These are phyloP conservation scores for Listronotus oregonensis DNA, from an alignment of 1,140 invertebrate genomes.

Conservation along the genomic window DNA sequence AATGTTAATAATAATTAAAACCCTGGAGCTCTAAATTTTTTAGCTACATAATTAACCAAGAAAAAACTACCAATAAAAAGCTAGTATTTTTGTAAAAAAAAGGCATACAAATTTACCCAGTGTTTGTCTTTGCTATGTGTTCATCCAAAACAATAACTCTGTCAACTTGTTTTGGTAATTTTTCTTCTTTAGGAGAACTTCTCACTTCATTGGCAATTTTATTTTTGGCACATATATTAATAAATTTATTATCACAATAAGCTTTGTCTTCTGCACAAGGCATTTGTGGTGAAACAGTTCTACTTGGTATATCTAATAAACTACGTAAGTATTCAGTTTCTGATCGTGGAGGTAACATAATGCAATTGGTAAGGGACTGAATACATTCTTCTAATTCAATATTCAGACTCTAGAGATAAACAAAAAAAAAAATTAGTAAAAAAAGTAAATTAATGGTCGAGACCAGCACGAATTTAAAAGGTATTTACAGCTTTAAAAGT, in stretches of 20 bases:
- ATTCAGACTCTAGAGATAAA: background rate
- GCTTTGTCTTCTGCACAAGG: background rate
- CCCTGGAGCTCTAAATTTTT: too few species aligned
- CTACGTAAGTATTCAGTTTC: constrained; percentile 1
- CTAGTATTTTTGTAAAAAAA: too few species aligned
- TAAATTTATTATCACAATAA: constrained; percentile 12
- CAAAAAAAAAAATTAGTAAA: too few species aligned
- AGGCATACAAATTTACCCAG: background rate
- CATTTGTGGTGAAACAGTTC: constrained; percentile 2
- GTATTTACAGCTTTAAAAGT: too few species aligned
- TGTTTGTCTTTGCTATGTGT: constrained; percentile 9
- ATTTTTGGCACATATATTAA: constrained; percentile 17
- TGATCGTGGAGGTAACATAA: background rate
- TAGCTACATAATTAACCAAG: too few species aligned
- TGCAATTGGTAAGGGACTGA: background rate
- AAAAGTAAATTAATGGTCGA: too few species aligned
- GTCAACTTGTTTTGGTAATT: constrained; percentile 5
- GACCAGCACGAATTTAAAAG: too few species aligned
- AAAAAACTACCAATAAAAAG: too few species aligned
- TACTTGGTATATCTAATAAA: constrained; percentile 2
- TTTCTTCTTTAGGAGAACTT: background rate
- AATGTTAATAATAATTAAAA: too few species aligned
- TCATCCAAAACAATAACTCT: constrained; percentile 25
- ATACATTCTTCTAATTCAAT: constrained; percentile 6
- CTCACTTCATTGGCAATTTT: background rate